These are phyloP conservation scores for Peromyscus californicus DNA, from an alignment of 2,113 vertebrate genomes.

Conservation along the genomic window DNA sequence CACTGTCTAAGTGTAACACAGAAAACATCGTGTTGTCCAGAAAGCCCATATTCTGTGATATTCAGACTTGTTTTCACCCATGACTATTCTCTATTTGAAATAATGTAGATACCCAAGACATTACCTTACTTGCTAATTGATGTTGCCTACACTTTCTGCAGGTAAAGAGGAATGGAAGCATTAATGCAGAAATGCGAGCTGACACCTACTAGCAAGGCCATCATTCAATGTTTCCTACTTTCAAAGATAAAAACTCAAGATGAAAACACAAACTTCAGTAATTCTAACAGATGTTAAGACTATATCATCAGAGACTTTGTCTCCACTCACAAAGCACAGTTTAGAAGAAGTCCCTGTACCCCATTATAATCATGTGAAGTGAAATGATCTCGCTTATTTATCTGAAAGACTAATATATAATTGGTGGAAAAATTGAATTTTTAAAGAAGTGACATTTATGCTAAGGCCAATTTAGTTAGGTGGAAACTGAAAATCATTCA, in stretches of 20 bases:
- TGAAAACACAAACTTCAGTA: background rate
- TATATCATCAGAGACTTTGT: background rate
- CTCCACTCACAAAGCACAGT: background rate
- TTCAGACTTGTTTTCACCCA: background rate
- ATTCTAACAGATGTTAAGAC: background rate
- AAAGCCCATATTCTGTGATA: background rate
- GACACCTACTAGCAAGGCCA: background rate
- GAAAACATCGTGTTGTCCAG: fast-evolving
- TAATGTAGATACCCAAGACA: background rate
- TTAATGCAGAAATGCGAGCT: background rate
- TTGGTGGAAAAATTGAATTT: constrained; percentile 27
- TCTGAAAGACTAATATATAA: constrained; percentile 37
- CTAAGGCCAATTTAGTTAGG: background rate
- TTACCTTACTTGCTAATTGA: background rate
- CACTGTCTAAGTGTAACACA: background rate
- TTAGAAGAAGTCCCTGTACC: background rate
- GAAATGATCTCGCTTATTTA: constrained; percentile 25
- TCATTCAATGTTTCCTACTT: background rate
- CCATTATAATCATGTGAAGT: constrained; percentile 41
- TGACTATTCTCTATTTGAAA: background rate
- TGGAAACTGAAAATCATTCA: constrained; percentile 37
- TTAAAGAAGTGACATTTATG: constrained; percentile 43
- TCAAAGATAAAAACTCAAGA: background rate
- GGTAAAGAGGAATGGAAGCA: background rate
- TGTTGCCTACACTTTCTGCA: background rate